phyloP scores from a whole-genome alignment of 2,888 invertebrate genomes.

The Lithophane leautieri region DNA sequence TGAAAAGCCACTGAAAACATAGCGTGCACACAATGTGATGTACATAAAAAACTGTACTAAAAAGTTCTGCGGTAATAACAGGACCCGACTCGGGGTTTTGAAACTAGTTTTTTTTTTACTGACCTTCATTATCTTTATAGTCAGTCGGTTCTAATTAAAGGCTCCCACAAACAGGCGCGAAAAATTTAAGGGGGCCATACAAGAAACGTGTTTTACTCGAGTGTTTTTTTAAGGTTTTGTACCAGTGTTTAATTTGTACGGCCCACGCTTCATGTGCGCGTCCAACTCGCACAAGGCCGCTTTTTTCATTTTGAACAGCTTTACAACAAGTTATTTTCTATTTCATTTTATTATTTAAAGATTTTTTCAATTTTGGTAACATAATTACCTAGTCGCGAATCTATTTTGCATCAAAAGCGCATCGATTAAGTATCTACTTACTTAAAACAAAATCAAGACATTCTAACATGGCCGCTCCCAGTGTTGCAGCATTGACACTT shows the following conservation, averaged over 20 bases:
- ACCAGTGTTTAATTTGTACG: background rate
- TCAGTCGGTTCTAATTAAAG: no score
- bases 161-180: no score
- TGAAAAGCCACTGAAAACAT: background rate
- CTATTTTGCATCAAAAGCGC: background rate
- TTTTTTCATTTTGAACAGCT: background rate
- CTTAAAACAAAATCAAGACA: conserved; percentile 6
- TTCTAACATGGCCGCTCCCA: conserved; percentile 30
- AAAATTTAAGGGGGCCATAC: background rate
- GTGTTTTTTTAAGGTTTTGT: background rate
- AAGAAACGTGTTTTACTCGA: background rate
- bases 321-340: background rate
- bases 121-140: background rate
- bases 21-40: background rate
- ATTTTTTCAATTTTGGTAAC: background rate
- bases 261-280: background rate
- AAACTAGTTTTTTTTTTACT: no score
- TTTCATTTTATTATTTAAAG: background rate
- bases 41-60: background rate
- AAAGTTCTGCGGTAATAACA: background rate
- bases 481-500: conserved; percentile 48
- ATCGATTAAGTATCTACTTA: background rate
- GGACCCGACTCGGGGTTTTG: no score
- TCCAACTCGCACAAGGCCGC: background rate
- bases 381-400: background rate